Evolutionary conservation across 2,888 invertebrate genomes (phyloP).

Genomic region (Lissocephala sabroskyi): DNA sequence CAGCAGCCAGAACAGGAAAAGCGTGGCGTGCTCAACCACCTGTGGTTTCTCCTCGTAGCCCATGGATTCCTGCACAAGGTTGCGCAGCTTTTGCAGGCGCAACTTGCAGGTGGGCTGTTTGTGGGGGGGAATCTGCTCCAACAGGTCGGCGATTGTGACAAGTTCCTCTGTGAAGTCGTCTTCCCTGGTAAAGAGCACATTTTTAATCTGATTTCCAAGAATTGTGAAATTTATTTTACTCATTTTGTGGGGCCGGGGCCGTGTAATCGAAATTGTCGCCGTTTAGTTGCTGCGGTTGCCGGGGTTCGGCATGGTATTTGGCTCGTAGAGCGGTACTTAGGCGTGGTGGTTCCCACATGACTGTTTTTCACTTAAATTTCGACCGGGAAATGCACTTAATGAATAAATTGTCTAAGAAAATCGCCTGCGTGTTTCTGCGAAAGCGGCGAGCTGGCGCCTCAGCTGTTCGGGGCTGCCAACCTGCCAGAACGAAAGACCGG

Average conservation of each 20-base stretch:
- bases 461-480: constrained; percentile 24
- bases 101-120: constrained; percentile 49
- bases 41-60: constrained; percentile 75
- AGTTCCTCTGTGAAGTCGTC: constrained; percentile 24
- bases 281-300: constrained; percentile 21
- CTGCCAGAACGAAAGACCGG: too few species aligned
- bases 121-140: constrained; percentile 40
- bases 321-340: constrained; percentile 79
- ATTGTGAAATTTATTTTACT: constrained; percentile 37
- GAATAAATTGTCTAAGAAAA: not conserved
- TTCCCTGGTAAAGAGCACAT: not conserved
- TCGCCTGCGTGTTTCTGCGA: constrained; percentile 16
- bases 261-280: constrained; percentile 39
- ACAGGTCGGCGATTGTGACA: constrained; percentile 41
- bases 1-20: constrained; percentile 77
- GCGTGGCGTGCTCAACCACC: constrained; percentile 77
- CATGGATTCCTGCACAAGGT: constrained; percentile 71
- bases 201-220: constrained; percentile 21
- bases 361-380: constrained; percentile 18
- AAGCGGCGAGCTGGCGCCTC: constrained; percentile 24
- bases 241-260: too few species aligned
- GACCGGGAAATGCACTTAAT: not conserved
- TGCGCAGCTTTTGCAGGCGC: constrained; percentile 67
- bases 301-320: constrained; percentile 75
- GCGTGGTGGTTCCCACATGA: constrained; percentile 74